Evolutionary conservation across 1,140 invertebrate genomes (phyloP).

Genomic region (Oryctes rhinoceros): DNA sequence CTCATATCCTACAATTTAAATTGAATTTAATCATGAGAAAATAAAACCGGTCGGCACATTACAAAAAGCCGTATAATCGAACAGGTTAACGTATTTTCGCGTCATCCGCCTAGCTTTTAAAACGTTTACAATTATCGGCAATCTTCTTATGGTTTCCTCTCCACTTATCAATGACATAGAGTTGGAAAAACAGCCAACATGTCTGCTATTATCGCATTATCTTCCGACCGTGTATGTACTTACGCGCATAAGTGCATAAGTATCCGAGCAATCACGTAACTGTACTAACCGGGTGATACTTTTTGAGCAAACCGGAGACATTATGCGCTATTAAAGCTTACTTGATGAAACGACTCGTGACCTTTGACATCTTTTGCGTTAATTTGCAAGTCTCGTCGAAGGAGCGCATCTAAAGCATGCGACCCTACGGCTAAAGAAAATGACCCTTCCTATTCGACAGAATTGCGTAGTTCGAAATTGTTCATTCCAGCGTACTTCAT

Average conservation of each 20-base stretch:
- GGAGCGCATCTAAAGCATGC: neutral
- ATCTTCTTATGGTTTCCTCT: neutral
- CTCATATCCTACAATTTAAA: no score
- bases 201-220: constrained; percentile 29
- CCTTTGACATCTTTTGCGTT: neutral
- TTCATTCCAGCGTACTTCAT: no score
- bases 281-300: constrained; percentile 35
- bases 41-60: neutral
- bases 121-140: constrained; percentile 7
- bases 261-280: constrained; percentile 27
- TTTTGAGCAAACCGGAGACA: neutral
- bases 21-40: no score
- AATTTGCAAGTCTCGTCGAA: neutral
- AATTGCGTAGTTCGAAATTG: neutral
- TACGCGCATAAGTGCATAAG: constrained; percentile 26
- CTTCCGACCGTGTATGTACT: constrained; percentile 18
- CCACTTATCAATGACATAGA: constrained; percentile 25
- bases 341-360: neutral
- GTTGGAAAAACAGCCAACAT: neutral
- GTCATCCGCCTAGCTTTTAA: neutral
- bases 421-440: neutral
- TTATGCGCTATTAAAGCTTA: neutral
- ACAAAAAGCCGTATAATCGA: neutral
- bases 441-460: neutral
- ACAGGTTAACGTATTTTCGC: neutral